A percentile compares a stretch with the other conserved stretches of the same genome.
phyloP scores from a whole-genome alignment of 1,140 invertebrate genomes.

The Bombus cullumanus region DNA sequence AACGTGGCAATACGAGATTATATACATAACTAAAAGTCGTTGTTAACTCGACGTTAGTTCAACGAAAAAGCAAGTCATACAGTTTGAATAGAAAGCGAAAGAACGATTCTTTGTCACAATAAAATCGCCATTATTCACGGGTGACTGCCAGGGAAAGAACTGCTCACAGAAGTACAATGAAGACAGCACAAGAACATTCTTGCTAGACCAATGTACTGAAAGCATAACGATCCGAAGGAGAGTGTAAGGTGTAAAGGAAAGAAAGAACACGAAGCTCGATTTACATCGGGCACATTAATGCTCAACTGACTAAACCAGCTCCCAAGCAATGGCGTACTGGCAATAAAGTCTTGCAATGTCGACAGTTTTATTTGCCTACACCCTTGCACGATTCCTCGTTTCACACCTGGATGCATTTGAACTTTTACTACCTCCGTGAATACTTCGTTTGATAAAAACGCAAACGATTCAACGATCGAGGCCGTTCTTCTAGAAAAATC shows the following conservation, averaged over 20 bases:
- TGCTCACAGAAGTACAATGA: conserved; percentile 3
- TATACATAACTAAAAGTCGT: not conserved
- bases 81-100: not conserved
- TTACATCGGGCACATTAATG: conserved; percentile 56
- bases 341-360: conserved; percentile 57
- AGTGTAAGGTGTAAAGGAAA: conserved; percentile 5
- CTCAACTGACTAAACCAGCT: conserved; percentile 57
- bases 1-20: not conserved
- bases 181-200: not conserved
- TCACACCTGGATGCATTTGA: conserved; percentile 46
- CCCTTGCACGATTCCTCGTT: conserved; percentile 49
- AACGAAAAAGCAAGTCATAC: not conserved
- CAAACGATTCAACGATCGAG: conserved; percentile 35
- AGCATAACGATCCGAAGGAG: not conserved
- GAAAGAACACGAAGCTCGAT: conserved; percentile 25
- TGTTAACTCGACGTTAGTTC: not conserved
- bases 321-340: conserved; percentile 36
- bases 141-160: not conserved
- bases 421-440: conserved; percentile 33
- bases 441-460: conserved; percentile 41
- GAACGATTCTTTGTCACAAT: conserved; percentile 15
- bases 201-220: conserved; percentile 8
- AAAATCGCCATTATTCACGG: conserved; percentile 29
- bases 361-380: conserved; percentile 60
- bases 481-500: conserved; percentile 47